phyloP scores from a whole-genome alignment of 2,113 vertebrate genomes.

The Sisor rabdophorus region DNA sequence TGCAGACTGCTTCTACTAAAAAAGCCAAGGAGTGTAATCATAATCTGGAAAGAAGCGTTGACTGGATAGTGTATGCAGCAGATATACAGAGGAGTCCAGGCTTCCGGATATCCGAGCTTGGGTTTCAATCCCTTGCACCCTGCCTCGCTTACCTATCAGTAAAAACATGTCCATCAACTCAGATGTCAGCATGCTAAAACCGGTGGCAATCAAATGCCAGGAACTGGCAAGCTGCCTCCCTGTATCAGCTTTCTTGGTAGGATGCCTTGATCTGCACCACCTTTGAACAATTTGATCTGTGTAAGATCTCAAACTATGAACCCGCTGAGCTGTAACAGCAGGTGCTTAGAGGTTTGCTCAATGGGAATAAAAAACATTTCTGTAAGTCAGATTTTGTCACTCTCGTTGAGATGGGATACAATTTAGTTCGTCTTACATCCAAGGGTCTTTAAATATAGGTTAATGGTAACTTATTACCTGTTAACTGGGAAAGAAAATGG shows the following conservation, averaged over 20 bases:
- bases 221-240: constrained; percentile 55
- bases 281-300: constrained; percentile 32
- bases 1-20: constrained; percentile 55
- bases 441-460: not conserved
- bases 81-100: constrained; percentile 61
- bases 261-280: constrained; percentile 42
- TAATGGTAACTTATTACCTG: constrained; percentile 13
- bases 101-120: constrained; percentile 60
- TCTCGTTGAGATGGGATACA: not conserved
- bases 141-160: constrained; percentile 59
- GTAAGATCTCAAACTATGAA: constrained; percentile 27
- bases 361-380: constrained; percentile 24
- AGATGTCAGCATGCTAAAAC: constrained; percentile 70
- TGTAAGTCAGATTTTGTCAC: constrained; percentile 26
- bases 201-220: constrained; percentile 63
- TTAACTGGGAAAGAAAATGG: constrained; percentile 22
- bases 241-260: constrained; percentile 58
- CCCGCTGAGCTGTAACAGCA: constrained; percentile 32
- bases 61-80: constrained; percentile 36
- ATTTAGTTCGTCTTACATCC: not conserved
- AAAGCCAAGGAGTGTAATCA: constrained; percentile 62
- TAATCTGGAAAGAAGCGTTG: constrained; percentile 50
- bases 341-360: constrained; percentile 25
- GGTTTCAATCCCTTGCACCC: constrained; percentile 58
- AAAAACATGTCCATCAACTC: constrained; percentile 68